Percentiles rank a stretch among this genome's conserved stretches.
Evolutionary conservation across 2,888 invertebrate species (phyloP).

Genomic region (Agrotis puta): DNA sequence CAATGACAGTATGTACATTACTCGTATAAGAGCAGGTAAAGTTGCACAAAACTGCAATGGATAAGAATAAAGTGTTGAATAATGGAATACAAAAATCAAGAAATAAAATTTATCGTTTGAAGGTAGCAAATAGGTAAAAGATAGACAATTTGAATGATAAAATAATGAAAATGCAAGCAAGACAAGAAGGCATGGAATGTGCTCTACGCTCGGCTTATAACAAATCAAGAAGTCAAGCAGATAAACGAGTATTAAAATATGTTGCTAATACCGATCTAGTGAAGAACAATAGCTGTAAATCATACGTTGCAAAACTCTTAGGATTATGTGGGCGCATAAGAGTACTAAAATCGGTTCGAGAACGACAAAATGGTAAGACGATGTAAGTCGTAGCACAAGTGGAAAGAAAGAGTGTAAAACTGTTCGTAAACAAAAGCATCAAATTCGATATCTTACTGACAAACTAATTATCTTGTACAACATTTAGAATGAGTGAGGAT

Average conservation of each 20-base stretch:
- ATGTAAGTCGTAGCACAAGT: conserved; percentile 25
- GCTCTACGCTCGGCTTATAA: conserved; percentile 23
- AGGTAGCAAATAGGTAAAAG: not conserved
- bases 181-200: conserved; percentile 23
- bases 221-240: conserved; percentile 19
- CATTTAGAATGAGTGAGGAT: conserved; percentile 17
- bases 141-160: conserved; percentile 15
- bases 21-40: no score
- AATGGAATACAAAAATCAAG: not conserved
- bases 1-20: no score
- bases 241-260: conserved; percentile 4
- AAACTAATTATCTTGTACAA: conserved; percentile 9
- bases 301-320: conserved; percentile 25
- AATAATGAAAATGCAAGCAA: not conserved
- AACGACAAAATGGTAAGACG: not conserved
- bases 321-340: conserved; percentile 18
- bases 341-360: not conserved
- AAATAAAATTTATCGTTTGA: conserved; percentile 20
- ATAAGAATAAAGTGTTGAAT: conserved; percentile 15
- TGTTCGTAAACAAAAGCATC: conserved; percentile 12
- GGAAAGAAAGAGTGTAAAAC: conserved; percentile 31
- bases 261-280: conserved; percentile 19
- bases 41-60: not conserved
- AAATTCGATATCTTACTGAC: conserved; percentile 28
- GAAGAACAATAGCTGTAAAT: not conserved